Percentiles rank a stretch among this genome's conserved stretches.
Conservation (phyloP, 2,888 invertebrate genomes). For the Drosophila antonietae region DNA sequence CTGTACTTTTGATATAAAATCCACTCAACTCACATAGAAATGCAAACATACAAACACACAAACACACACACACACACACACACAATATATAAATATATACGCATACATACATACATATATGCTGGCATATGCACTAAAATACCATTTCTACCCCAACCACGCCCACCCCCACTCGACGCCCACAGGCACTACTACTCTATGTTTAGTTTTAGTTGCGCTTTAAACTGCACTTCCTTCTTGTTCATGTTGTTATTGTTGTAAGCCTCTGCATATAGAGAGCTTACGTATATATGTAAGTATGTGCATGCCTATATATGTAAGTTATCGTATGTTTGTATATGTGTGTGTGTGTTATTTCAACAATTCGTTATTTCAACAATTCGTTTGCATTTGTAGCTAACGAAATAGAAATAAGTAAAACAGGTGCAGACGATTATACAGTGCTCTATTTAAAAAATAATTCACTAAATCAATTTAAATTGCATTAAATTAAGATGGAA, state of each 20-base stretch:
- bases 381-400: conserved; percentile 55
- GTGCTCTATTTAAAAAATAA: not conserved
- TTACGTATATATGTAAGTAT: conserved; percentile 22
- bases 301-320: conserved; percentile 12
- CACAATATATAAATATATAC: not conserved
- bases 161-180: conserved; percentile 24
- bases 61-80: conserved; percentile 17
- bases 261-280: conserved; percentile 57
- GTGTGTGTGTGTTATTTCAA: conserved; percentile 49
- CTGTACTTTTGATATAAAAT: conserved; percentile 77
- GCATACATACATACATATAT: not conserved
- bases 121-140: conserved; percentile 35
- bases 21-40: conserved; percentile 59
- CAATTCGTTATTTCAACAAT: conserved; percentile 69
- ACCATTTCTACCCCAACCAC: conserved; percentile 15
- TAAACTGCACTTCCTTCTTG: conserved; percentile 68
- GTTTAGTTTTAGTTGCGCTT: conserved; percentile 78
- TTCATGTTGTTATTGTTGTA: conserved; percentile 57
- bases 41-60: conserved; percentile 36
- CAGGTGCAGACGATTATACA: not conserved
- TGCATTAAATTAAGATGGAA: not conserved
- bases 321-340: conserved; percentile 11
- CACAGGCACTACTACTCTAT: conserved; percentile 44
- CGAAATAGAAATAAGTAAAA: conserved; percentile 64
- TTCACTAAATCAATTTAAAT: not conserved